These are phyloP conservation scores for Aldrovandia affinis DNA, from an alignment of 2,797 vertebrate genomes.

Conservation along the genomic window DNA sequence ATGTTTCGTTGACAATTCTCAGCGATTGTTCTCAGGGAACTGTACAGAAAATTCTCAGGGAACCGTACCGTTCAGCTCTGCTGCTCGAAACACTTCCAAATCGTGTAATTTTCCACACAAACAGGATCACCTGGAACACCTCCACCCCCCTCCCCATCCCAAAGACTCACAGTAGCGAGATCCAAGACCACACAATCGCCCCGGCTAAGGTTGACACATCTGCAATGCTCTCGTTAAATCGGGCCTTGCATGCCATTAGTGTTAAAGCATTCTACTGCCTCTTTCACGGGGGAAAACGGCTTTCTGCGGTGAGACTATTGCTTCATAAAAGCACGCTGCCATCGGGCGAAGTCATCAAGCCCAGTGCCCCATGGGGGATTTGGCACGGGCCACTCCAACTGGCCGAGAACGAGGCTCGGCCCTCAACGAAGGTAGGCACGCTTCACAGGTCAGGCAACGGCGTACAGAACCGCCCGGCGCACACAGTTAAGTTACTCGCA, in stretches of 20 bases:
- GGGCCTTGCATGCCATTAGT: background rate
- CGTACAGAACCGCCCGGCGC: background rate
- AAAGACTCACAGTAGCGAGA: conserved; percentile 21
- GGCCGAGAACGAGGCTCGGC: conserved; percentile 15
- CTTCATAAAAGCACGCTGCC: conserved; percentile 40
- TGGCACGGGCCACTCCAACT: conserved; percentile 3
- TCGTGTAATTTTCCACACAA: background rate
- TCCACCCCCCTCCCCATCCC: background rate
- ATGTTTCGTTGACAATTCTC: no score
- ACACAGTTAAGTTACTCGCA: conserved; percentile 8
- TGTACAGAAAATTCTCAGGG: no score
- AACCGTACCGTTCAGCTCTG: no score
- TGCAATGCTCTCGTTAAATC: conserved; percentile 27
- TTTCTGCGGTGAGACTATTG: conserved; percentile 36
- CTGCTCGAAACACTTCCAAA: background rate
- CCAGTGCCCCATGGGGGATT: conserved; percentile 36
- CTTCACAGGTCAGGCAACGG: conserved; percentile 11
- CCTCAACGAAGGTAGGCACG: conserved; percentile 13
- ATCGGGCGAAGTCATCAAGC: conserved; percentile 1
- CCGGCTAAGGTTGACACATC: background rate
- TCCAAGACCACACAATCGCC: conserved; percentile 27
- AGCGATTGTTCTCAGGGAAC: no score
- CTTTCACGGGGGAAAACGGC: conserved; percentile 17
- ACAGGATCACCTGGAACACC: background rate
- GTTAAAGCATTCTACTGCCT: background rate